These are phyloP conservation scores for Lagopus muta DNA, from an alignment of 2,113 vertebrate species.

Conservation along the genomic window DNA sequence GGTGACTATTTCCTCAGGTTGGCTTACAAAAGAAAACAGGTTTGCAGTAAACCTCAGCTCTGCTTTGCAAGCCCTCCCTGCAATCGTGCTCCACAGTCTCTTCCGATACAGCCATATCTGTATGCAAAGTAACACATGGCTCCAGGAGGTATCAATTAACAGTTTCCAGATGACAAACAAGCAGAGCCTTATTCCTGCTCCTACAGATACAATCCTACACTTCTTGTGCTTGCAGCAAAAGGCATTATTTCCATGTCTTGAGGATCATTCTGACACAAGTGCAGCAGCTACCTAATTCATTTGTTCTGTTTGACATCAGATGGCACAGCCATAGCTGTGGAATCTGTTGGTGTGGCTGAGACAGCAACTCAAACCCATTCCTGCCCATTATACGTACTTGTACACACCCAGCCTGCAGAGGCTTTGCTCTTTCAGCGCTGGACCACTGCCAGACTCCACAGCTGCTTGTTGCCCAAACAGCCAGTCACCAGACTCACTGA, in stretches of 20 bases:
- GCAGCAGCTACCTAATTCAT: neutral
- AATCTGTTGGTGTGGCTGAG: neutral
- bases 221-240: neutral
- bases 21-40: neutral
- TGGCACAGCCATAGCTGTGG: neutral
- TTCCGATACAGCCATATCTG: neutral
- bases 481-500: neutral
- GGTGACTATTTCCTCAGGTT: neutral
- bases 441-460: neutral
- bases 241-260: neutral
- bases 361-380: neutral
- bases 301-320: neutral
- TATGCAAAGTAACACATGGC: neutral
- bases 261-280: neutral
- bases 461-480: neutral
- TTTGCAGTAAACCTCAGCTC: neutral
- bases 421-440: neutral
- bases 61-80: neutral
- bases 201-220: neutral
- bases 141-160: neutral
- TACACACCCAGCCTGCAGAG: neutral
- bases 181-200: neutral
- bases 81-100: neutral
- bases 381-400: neutral
- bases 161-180: neutral